Evolutionary conservation across 2,113 vertebrate species (phyloP), one percentile per base, ranked within the genome.

Genomic region (Spilogale gracilis): DNA sequence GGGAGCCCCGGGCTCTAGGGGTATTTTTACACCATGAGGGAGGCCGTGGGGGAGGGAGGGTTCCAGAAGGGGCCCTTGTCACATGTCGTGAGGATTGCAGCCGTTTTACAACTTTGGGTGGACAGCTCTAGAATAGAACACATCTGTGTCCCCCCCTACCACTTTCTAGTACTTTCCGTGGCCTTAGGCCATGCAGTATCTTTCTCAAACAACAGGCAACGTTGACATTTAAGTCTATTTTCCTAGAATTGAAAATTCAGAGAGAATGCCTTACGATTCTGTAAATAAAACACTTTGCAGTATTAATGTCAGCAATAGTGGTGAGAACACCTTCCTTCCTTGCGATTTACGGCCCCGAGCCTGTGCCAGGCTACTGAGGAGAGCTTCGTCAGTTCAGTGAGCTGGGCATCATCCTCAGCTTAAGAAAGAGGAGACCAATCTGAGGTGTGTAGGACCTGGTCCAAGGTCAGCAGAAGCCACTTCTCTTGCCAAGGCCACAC

Each of bases 321-420:
- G n/a, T 73, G 76, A 38, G 13, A 25, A 18, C 12, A 30, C 11
- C 43, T 90, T 18, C 10, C 10, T 27, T 73, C 18, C 63, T 54
- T 54, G 58, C 78, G 30, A 32, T 13, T 13, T 17, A 20, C 0
- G 91, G 43, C 7, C 8, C 45, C 17, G 48, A 20, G 20, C 48
- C 25, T 67, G 27, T 38, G 63, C 27, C 74, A 4, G 58, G 63
- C 25, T 32, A 18, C 61, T 69, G 23, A 21, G 1, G 32, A 67
- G 17, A 14, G 18, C 21, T 43, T 71, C 21, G 0, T 0, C 4
- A 13, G 2, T 38, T 45, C 2, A 4, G 13, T 1, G 12, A 60
- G 82, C 32, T 13, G 18, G 30, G 58, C 11, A 4, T 23, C 8
- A 5, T 32, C 20, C 21, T 38, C 83, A 8, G 38, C 9, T 25